Evolutionary conservation across 2,888 invertebrate species (phyloP).

Genomic region (Myopa tessellatipennis): DNA sequence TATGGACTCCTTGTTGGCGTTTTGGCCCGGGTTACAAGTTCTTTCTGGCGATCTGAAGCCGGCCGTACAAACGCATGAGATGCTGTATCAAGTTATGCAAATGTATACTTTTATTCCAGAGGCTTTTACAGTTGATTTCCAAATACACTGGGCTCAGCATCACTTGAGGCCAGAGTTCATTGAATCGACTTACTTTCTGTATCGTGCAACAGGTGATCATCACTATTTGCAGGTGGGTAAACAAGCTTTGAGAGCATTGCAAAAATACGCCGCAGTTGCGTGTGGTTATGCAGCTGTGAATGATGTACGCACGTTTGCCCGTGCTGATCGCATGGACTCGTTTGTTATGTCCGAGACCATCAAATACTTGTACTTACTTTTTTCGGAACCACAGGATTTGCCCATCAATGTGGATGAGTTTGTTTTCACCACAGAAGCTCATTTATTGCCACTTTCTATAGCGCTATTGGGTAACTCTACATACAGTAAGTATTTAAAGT

Average conservation of each 20-base stretch:
- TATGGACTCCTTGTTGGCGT: conserved; percentile 97
- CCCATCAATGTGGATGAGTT: conserved; percentile 86
- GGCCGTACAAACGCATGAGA: conserved; percentile 99
- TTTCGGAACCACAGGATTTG: conserved; percentile 87
- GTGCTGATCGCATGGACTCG: conserved; percentile 98
- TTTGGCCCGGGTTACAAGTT: conserved; percentile 98
- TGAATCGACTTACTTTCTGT: conserved; percentile 97
- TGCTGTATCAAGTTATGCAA: conserved; percentile 98
- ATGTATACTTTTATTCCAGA: conserved; percentile 98
- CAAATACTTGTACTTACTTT: conserved; percentile 95
- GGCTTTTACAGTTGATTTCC: conserved; percentile 97
- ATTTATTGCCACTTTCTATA: conserved; percentile 89
- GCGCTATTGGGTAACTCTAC: conserved; percentile 74
- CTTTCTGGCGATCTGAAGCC: conserved; percentile 91
- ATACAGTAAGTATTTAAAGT: conserved; percentile 60
- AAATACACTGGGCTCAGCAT: conserved; percentile 99
- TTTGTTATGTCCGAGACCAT: conserved; percentile 98
- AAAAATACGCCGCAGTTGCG: conserved; percentile 90
- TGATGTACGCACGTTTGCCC: conserved; percentile 88
- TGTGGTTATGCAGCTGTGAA: conserved; percentile 99
- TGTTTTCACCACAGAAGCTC: conserved; percentile 94
- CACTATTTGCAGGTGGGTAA: conserved; percentile 93
- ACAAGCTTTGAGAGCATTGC: conserved; percentile 86
- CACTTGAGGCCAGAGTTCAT: conserved; percentile 96
- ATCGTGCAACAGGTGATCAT: conserved; percentile 94